phyloP scores from a whole-genome alignment of 1,140 invertebrate species.

The Aphis craccivora region DNA sequence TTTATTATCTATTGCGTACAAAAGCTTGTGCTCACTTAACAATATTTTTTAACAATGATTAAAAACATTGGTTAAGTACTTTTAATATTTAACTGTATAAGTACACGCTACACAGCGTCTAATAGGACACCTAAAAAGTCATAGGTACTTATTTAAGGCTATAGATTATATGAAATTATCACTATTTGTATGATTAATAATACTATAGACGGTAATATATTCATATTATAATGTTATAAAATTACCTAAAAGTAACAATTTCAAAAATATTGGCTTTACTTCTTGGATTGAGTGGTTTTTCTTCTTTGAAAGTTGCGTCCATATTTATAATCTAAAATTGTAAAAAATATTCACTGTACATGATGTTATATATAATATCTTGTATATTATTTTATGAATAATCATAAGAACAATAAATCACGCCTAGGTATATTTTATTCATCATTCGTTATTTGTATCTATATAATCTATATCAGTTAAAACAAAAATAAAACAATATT shows the following conservation, averaged over 20 bases:
- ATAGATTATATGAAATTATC: neutral
- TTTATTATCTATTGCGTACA: too few species aligned
- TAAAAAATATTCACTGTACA: neutral
- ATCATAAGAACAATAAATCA: neutral
- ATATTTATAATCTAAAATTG: neutral
- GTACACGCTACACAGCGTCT: neutral
- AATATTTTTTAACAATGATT: neutral
- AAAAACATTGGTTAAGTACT: neutral
- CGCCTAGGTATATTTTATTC: too few species aligned
- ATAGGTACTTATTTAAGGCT: too few species aligned
- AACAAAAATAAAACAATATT: neutral
- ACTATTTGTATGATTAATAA: neutral
- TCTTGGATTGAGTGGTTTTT: neutral
- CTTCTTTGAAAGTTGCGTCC: neutral
- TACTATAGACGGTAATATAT: neutral
- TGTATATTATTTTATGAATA: too few species aligned
- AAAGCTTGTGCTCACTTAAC: too few species aligned
- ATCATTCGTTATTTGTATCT: too few species aligned
- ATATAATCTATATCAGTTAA: too few species aligned
- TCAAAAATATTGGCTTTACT: neutral
- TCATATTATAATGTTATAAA: neutral
- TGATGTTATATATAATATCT: neutral
- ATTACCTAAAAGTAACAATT: conserved; percentile 9
- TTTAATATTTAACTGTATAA: neutral
- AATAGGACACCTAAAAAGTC: neutral